Conservation (phyloP, 2,113 vertebrate species). For the Trinectes maculatus region DNA sequence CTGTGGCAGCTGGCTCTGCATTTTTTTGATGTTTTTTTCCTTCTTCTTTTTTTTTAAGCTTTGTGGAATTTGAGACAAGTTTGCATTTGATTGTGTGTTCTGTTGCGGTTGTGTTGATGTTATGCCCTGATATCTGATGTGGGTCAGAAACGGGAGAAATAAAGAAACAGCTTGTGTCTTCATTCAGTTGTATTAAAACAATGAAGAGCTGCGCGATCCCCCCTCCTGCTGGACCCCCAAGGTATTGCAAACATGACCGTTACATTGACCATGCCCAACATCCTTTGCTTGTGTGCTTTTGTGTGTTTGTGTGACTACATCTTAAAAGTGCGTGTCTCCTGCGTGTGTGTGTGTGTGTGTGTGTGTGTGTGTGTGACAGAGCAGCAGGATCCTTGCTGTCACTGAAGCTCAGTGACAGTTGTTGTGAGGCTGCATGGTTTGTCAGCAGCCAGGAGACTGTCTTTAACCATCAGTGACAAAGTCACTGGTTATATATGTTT, state of each 20-base stretch:
- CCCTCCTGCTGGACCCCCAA: too few species aligned
- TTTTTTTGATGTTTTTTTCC: constrained; percentile 50
- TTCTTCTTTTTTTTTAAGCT: constrained; percentile 58
- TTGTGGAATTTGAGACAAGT: constrained; percentile 50
- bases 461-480: constrained; percentile 59
- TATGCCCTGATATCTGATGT: too few species aligned
- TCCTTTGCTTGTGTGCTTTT: constrained; percentile 4
- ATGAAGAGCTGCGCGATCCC: too few species aligned
- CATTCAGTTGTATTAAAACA: too few species aligned
- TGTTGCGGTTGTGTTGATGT: too few species aligned
- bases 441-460: constrained; percentile 45
- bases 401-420: constrained; percentile 27
- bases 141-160: too few species aligned
- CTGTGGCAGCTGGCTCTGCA: constrained; percentile 52
- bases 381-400: constrained; percentile 51
- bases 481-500: constrained; percentile 49
- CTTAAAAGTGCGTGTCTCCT: not conserved
- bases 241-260: too few species aligned
- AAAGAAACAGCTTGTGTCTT: too few species aligned
- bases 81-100: constrained; percentile 13
- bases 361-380: constrained; percentile 18
- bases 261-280: constrained; percentile 27
- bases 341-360: constrained; percentile 11
- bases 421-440: constrained; percentile 22
- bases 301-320: constrained; percentile 3